Base-by-base conservation (phyloP, 2,797 vertebrate genomes). In the Phrynocephalus vlangalii region DNA sequence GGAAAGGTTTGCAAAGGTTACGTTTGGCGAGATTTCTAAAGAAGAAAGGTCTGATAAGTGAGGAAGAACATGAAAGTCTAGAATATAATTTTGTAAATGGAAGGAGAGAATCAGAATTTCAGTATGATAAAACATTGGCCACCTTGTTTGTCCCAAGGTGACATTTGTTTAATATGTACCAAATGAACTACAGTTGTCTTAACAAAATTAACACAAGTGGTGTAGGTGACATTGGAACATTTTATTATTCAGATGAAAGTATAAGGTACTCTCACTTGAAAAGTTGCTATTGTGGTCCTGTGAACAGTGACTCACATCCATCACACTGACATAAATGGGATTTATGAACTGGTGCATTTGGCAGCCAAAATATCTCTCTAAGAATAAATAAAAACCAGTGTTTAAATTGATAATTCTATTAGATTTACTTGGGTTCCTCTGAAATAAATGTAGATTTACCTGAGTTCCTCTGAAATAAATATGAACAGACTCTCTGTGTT, bases 211-310 rank as follows among this genome's bases (percentile, higher is more conserved):
- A 24, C 6, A 63, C 33, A 13, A 44, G 38, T 81, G 50, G 26
- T 28, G 15, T 9, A 44, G 8, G 28, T 76, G 33, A 76, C 63
- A 30, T 7, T 73, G 38, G 63, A 79, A 20, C 44, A 33, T 85
- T 50, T 85, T 60, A 22, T 67, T n/a, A 68, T 67, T 28, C 13
- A 28, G 52, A 71, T n/a, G 30, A 86, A 60, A 71, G 79, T 86
- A 79, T 10, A 56, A 70, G 16, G 28, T 44, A 48, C 18, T 18
- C 48, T 3, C 56, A 6, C 16, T 60, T n/a, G 13, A 72, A 60
- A 8, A 80, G 68, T 33, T 22, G 6, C 44, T 80, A 24, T 50
- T 15, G 9, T 38, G 66, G 16, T 77, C 38, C 63, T 85, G 5
- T 30, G 44, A 75, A 77, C 28, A 85, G 66, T 77, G 60, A 77